These are phyloP conservation scores for Philypnodon macrostomus DNA, from an alignment of 2,797 vertebrate genomes.

Conservation along the genomic window DNA sequence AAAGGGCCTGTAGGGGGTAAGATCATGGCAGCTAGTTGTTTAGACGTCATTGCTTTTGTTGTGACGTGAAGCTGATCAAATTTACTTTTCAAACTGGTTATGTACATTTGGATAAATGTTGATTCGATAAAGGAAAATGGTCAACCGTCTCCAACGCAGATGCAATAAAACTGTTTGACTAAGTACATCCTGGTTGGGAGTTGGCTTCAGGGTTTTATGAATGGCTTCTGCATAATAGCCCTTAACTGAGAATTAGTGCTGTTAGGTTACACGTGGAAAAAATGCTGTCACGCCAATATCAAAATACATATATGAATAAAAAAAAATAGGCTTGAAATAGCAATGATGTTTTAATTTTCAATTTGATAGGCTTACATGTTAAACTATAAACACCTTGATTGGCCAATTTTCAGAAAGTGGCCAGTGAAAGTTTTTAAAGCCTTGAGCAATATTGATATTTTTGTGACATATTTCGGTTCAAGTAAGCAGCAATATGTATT, in stretches of 20 bases:
- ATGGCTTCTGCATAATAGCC: constrained; percentile 6
- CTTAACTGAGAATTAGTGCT: no score
- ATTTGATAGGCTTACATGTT: no score
- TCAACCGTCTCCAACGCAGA: neutral
- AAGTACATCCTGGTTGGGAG: constrained; percentile 45
- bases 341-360: no score
- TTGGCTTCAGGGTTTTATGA: constrained; percentile 10
- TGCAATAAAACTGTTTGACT: constrained; percentile 55
- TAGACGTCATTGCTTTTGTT: neutral
- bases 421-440: no score
- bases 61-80: neutral
- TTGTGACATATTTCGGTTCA: no score
- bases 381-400: no score
- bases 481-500: no score
- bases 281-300: no score
- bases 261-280: neutral
- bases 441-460: no score
- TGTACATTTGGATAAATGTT: constrained; percentile 17
- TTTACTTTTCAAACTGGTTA: constrained; percentile 5
- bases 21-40: neutral
- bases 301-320: no score
- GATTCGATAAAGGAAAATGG: neutral
- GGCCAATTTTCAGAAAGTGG: no score
- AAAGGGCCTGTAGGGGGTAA: neutral
- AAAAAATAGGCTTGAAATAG: no score